Evolutionary conservation across 2,888 invertebrate genomes (phyloP), one percentile per base, ranked within the genome.

Genomic region (Zaprionus bogoriensis): DNA sequence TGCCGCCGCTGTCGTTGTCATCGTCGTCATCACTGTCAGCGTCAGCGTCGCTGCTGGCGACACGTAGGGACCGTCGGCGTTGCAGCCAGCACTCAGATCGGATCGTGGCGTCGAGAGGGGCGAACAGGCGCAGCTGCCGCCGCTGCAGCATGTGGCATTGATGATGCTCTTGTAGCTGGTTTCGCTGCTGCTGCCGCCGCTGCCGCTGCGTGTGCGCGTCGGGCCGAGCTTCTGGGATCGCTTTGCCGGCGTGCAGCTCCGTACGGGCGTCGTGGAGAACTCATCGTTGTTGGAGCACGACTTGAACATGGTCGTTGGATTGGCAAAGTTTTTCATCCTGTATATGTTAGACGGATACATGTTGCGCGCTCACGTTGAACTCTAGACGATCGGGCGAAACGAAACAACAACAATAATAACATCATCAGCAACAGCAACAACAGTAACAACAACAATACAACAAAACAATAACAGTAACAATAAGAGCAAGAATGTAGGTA

Each of bases 291-390:
- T 77, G 30, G 66, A 61, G 45, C 63, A 59, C 30, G 75, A 69
- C 27, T 54, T 77, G 42, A 81, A 80, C 81, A 84, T 63, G 10
- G 67, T 71, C 55, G 65, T 74, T 5, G 78, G 74, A 52, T 80
- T 78, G 47, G 78, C 78, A 44, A 77, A 81, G 61, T 84, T 84
- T 30, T 58, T 80, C 78, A 67, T 74, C 23, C 59, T 74, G 53
- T 67, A 67, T 45, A 70, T 62, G 47, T 67, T 67, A 10, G 65
- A 55, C 28, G 75, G 64, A 61, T 76, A 57, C 77, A 78, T 78
- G 4, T 19, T 36, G 44, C 39, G 36, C 42, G 30, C 47, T 52
- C 41, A 52, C 39, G 41, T 36, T 50, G 38, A 50, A 67, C 32
- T 45, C n/a, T 1, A 41, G 22, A 6, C 4, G n/a, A 39, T 38